Evolutionary conservation across 2,797 vertebrate species (phyloP).

Genomic region (Xyrichtys novacula): DNA sequence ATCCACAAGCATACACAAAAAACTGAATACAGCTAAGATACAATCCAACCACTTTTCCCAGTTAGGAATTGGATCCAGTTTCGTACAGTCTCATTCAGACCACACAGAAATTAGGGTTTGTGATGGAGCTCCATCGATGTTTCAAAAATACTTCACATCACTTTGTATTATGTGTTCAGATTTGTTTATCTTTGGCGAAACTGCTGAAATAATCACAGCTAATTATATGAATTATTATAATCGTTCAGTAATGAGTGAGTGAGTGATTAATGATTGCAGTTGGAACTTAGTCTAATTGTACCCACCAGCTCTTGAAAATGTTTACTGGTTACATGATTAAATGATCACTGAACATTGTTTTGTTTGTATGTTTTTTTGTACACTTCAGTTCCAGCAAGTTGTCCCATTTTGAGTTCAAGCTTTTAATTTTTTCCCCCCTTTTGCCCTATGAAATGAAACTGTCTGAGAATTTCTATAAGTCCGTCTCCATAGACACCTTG

Average conservation of each 20-base stretch:
- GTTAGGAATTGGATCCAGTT: background rate
- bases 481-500: constrained; percentile 36
- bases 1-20: background rate
- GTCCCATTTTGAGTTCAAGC: background rate
- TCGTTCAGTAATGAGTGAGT: constrained; percentile 24
- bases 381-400: background rate
- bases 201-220: constrained; percentile 14
- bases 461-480: constrained; percentile 26
- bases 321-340: background rate
- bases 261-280: constrained; percentile 28
- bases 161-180: constrained; percentile 5
- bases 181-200: constrained; percentile 1
- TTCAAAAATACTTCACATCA: constrained; percentile 3
- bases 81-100: background rate
- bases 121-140: background rate
- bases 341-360: background rate
- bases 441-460: constrained; percentile 12
- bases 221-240: constrained; percentile 8
- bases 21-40: background rate
- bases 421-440: background rate
- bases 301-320: constrained; percentile 4
- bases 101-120: background rate
- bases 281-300: constrained; percentile 21
- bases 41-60: background rate
- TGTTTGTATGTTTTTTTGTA: background rate